Base-by-base conservation (phyloP, 2,797 vertebrate genomes). In the Liparis tanakae region DNA sequence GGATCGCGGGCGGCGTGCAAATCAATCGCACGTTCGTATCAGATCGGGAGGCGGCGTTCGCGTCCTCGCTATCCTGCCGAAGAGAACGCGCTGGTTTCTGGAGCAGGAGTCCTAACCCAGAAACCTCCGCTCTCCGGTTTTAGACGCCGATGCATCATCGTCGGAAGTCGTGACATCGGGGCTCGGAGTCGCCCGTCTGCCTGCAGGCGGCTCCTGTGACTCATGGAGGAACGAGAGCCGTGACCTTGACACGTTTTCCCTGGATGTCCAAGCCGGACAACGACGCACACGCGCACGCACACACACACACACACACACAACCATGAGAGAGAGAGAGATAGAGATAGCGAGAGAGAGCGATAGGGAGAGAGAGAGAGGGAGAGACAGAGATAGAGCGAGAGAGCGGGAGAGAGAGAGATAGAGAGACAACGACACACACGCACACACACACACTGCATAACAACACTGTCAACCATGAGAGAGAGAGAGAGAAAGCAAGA, bases 121-220 rank as follows among this genome's bases (percentile, higher is more conserved):
- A 92, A 88, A 89, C 86, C 81, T n/a, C 65, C 30, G 8, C 48
- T 50, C 66, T 73, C 76, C 72, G 8, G 20, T 70, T 80, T 88
- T 68, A 71, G 70, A 77, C 68, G 20, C 12, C 58, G 60, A 61
- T 83, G 64, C 58, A 72, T 87, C 63, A 65, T 71, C 68, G 25
- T 30, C 25, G 62, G 43, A 74, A 78, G 75, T 67, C 71, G 44
- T 25, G 44, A 67, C 76, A 62, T 78, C 76, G 75, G 78, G 85
- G 74, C 72, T 81, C 59, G 17, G 67, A 66, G 43, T 66, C 71
- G 46, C 14, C 57, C 48, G 33, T 73, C 68, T 58, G 74, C 66
- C 55, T 30, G 54, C 63, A 82, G 72, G 81, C 13, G 25, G 25
- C 69, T 74, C 43, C 20, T 64, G 14, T 91, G 86, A 90, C 70